phyloP scores from a whole-genome alignment of 2,113 vertebrate genomes.

The Periophthalmus modestus region DNA sequence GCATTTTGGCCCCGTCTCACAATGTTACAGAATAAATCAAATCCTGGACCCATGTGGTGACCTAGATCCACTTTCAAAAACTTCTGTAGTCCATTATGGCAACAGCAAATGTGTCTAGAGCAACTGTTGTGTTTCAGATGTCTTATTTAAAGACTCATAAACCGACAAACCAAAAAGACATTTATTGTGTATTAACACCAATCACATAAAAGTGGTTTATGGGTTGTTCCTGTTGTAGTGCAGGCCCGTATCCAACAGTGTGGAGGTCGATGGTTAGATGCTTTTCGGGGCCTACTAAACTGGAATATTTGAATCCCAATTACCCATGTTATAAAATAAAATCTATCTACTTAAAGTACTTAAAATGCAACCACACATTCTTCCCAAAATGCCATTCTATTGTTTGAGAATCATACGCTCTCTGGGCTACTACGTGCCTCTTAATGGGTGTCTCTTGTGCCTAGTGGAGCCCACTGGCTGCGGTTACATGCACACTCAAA shows the following conservation, averaged over 20 bases:
- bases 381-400: neutral
- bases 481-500: too few relatives aligned
- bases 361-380: neutral
- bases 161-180: neutral
- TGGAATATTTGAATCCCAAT: neutral
- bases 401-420: neutral
- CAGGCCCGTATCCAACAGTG: neutral
- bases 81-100: neutral
- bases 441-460: neutral
- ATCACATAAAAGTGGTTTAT: neutral
- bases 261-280: neutral
- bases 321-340: neutral
- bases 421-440: neutral
- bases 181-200: neutral
- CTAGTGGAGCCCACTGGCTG: too few relatives aligned
- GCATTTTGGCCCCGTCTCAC: neutral
- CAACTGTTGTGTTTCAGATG: neutral
- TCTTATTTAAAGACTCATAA: neutral
- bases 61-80: slow-evolving; percentile 3
- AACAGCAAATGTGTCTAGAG: neutral
- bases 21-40: slow-evolving; percentile 3
- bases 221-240: neutral
- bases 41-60: slow-evolving; percentile 1
- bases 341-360: neutral
- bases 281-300: neutral